Conservation (phyloP, 2,113 vertebrate species). For the Lepisosteus osseus region DNA sequence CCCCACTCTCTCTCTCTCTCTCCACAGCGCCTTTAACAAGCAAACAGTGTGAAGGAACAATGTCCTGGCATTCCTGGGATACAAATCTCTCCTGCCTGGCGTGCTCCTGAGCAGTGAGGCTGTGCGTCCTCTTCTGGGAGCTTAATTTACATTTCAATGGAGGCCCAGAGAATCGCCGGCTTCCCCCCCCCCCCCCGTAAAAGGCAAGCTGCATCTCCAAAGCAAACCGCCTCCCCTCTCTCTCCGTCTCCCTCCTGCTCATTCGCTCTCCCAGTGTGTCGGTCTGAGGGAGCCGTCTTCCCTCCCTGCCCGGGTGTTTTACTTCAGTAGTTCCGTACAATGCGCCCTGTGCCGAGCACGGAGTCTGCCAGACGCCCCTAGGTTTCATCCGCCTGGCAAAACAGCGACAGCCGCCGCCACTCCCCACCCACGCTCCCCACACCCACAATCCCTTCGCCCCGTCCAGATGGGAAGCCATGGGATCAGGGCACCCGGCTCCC, state of each 20-base stretch:
- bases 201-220: slow-evolving; percentile 21
- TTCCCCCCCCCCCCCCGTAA: slow-evolving; percentile 3
- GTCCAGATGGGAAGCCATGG: too few relatives aligned
- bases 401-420: neutral
- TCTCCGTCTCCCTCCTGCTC: neutral
- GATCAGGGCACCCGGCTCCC: too few relatives aligned
- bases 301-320: slow-evolving; percentile 3
- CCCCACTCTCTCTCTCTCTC: slow-evolving; percentile 9
- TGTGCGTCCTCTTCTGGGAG: slow-evolving; percentile 13
- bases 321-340: slow-evolving; percentile 24
- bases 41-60: slow-evolving; percentile 17
- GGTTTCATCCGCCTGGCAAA: neutral
- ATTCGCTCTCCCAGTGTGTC: too few relatives aligned
- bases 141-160: slow-evolving; percentile 22
- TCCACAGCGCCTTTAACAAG: slow-evolving; percentile 19
- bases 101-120: slow-evolving; percentile 8
- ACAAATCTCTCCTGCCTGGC: slow-evolving; percentile 13
- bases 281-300: too few relatives aligned
- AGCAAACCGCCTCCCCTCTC: neutral
- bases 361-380: slow-evolving; percentile 19
- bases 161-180: slow-evolving; percentile 4
- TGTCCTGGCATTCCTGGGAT: slow-evolving; percentile 13
- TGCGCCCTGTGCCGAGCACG: slow-evolving; percentile 18
- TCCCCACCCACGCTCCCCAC: too few relatives aligned
- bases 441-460: too few relatives aligned